These are phyloP conservation scores for Dusona sp. DNA, from an alignment of 2,888 invertebrate genomes.

Conservation along the genomic window DNA sequence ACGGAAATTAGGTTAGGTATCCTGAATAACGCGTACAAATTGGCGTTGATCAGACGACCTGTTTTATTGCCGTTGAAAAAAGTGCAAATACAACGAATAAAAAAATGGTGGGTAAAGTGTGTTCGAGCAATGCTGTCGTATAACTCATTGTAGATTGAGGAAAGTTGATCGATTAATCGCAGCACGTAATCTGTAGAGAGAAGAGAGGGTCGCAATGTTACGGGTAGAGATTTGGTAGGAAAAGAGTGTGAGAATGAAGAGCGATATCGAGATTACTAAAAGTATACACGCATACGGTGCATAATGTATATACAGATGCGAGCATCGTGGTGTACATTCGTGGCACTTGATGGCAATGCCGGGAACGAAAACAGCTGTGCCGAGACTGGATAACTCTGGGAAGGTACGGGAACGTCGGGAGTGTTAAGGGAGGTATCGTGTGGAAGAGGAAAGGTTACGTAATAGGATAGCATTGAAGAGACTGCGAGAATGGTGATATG, in stretches of 20 bases:
- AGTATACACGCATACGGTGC: constrained; percentile 4
- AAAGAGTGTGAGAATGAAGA: constrained; percentile 1
- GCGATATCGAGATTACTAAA: constrained; percentile 40
- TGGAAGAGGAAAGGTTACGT: constrained; percentile 19
- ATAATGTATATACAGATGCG: constrained; percentile 28
- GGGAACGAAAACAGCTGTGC: constrained; percentile 60
- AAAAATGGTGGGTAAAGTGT: not conserved
- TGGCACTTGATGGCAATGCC: constrained; percentile 46
- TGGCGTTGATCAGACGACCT: not conserved
- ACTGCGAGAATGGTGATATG: constrained; percentile 27
- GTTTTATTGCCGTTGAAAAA: not conserved
- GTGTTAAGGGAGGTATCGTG: not conserved
- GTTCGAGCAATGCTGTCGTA: not conserved
- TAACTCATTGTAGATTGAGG: not conserved
- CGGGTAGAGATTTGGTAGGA: constrained; percentile 1
- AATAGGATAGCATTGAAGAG: constrained; percentile 38
- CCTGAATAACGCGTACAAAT: not conserved
- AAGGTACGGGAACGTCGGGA: not conserved
- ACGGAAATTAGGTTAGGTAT: not conserved
- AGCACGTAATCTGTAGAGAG: not conserved
- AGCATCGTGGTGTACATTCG: constrained; percentile 32
- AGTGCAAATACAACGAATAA: not conserved
- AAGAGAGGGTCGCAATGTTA: not conserved
- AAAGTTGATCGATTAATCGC: constrained; percentile 8
- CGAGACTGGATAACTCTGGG: not conserved